These are phyloP conservation scores for Speoplatyrhinus poulsoni DNA, from an alignment of 2,113 vertebrate genomes.

Conservation along the genomic window DNA sequence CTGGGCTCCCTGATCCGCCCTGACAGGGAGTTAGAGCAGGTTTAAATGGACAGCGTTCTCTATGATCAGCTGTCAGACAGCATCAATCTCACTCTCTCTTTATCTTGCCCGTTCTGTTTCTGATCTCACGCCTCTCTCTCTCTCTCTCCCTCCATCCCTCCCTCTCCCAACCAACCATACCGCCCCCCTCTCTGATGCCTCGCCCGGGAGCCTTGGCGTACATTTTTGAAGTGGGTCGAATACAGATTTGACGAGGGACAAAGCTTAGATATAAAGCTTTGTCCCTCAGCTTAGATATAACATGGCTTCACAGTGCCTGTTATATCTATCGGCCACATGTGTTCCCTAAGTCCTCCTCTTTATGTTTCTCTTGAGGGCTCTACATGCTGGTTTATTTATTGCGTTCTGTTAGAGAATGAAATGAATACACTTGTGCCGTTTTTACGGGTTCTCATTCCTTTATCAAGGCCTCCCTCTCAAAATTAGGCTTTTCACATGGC, in stretches of 20 bases:
- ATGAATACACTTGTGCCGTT: conserved; percentile 66
- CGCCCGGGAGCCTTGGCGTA: conserved; percentile 23
- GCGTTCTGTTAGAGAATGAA: conserved; percentile 58
- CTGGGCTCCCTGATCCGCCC: conserved; percentile 67
- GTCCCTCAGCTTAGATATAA: too few species aligned
- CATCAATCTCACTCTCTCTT: conserved; percentile 73
- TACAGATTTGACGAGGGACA: conserved; percentile 45
- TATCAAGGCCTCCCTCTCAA: conserved; percentile 48
- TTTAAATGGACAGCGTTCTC: conserved; percentile 72
- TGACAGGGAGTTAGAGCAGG: conserved; percentile 69
- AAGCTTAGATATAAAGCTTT: background rate
- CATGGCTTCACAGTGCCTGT: conserved; percentile 36
- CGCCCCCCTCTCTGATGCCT: background rate
- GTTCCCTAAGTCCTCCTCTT: conserved; percentile 57
- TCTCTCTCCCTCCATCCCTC: conserved; percentile 38
- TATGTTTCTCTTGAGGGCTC: conserved; percentile 44
- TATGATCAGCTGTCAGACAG: conserved; percentile 70
- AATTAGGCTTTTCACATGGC: conserved; percentile 55
- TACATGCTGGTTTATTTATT: conserved; percentile 63
- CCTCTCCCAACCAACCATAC: background rate
- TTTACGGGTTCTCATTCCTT: conserved; percentile 60
- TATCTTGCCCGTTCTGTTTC: conserved; percentile 61
- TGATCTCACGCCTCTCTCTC: conserved; percentile 49
- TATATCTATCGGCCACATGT: conserved; percentile 56
- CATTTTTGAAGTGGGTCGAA: conserved; percentile 47